These are phyloP conservation scores for Oncorhynchus mykiss DNA, from an alignment of 2,113 vertebrate species.

Conservation along the genomic window DNA sequence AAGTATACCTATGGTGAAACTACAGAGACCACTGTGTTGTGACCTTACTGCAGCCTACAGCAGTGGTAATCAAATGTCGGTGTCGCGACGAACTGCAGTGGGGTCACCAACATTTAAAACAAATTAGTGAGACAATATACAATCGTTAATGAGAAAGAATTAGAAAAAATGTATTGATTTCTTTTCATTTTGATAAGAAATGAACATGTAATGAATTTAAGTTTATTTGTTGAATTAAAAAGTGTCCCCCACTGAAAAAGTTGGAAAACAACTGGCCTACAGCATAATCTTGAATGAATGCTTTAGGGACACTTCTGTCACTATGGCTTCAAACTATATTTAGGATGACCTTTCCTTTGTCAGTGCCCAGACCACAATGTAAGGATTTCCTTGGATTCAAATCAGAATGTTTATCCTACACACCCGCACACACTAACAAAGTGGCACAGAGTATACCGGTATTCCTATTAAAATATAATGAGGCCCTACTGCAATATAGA, in stretches of 20 bases:
- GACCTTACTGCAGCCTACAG: neutral
- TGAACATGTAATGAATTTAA: no score
- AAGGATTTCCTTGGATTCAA: constrained; percentile 64
- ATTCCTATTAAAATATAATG: neutral
- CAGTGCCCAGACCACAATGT: constrained; percentile 56
- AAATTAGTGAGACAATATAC: constrained; percentile 39
- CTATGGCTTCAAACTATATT: constrained; percentile 43
- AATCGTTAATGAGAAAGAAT: no score
- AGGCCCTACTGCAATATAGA: neutral
- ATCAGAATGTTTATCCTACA: constrained; percentile 17
- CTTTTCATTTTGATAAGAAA: no score
- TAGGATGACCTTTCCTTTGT: constrained; percentile 53
- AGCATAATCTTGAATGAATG: neutral
- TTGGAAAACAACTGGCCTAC: no score
- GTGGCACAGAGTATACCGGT: neutral
- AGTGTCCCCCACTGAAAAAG: no score
- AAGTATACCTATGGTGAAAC: neutral
- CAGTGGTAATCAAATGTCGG: neutral
- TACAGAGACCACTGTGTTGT: neutral
- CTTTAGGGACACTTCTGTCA: neutral
- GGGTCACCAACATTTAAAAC: neutral
- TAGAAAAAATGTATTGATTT: no score
- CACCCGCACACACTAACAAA: neutral
- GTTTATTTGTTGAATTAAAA: neutral
- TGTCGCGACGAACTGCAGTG: neutral